A percentile compares a stretch with the other conserved stretches of the same genome.
Evolutionary conservation across 2,797 vertebrate genomes (phyloP).

Genomic region (Halcyon chelicuti): DNA sequence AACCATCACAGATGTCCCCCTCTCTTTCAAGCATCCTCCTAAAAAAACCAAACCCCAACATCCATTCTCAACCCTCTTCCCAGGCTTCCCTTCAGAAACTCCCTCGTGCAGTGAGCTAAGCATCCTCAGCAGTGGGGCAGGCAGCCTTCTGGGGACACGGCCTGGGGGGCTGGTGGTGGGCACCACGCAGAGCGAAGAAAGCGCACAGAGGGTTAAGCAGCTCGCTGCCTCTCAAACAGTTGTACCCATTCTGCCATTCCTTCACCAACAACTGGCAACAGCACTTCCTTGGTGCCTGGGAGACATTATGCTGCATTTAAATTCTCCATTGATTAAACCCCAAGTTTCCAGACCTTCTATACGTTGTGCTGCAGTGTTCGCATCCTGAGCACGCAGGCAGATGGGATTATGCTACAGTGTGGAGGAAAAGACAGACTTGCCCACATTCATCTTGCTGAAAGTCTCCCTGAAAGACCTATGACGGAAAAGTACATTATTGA

Average conservation of each 20-base stretch:
- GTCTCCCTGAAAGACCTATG: background rate
- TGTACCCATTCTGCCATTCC: background rate
- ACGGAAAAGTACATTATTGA: background rate
- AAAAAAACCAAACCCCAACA: background rate
- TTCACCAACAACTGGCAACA: background rate
- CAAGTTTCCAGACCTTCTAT: background rate
- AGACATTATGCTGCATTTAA: background rate
- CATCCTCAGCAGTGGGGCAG: background rate
- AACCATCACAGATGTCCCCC: background rate
- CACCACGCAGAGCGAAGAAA: rapidly evolving
- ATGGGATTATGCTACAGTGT: background rate
- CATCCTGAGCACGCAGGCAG: background rate
- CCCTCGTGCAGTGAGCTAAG: rapidly evolving
- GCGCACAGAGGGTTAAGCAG: background rate
- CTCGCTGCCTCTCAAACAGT: background rate
- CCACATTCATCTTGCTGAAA: background rate
- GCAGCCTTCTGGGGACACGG: background rate
- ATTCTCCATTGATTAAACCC: background rate
- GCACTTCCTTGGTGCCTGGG: background rate
- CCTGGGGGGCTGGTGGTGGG: rapidly evolving
- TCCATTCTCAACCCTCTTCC: background rate
- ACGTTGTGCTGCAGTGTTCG: background rate
- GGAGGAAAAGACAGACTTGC: background rate
- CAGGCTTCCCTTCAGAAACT: background rate
- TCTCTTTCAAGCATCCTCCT: background rate